Evolutionary conservation across 2,797 vertebrate species (phyloP).

Genomic region (Myotis daubentonii): DNA sequence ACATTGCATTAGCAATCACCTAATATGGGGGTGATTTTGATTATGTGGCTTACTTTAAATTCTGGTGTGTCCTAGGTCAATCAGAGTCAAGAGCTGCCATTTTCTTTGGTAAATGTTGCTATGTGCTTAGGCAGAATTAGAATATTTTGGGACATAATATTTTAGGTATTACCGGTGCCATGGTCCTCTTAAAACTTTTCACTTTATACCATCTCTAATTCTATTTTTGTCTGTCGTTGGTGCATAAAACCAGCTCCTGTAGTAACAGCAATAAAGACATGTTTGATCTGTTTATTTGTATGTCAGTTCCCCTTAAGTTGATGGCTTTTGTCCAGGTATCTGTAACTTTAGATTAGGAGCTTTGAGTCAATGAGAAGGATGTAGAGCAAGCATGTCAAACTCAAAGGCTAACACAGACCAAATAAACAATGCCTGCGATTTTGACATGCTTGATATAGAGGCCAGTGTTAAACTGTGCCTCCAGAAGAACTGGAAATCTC

Average conservation of each 20-base stretch:
- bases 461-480: neutral
- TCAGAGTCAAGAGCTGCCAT: slow-evolving; percentile 5
- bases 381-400: neutral
- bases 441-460: neutral
- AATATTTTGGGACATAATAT: neutral
- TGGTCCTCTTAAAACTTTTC: neutral
- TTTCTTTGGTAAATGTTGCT: neutral
- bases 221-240: neutral
- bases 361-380: neutral
- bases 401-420: too few relatives aligned
- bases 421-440: too few relatives aligned
- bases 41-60: slow-evolving; percentile 36
- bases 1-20: slow-evolving; percentile 30
- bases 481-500: neutral
- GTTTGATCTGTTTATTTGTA: neutral
- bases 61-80: slow-evolving; percentile 5
- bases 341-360: neutral
- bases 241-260: neutral
- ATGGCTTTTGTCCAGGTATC: neutral
- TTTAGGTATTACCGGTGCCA: neutral
- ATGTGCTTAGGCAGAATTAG: neutral
- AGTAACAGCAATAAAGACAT: neutral
- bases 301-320: neutral
- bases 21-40: neutral
- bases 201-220: slow-evolving; percentile 1